Evolutionary conservation across 2,797 vertebrate species (phyloP).

Genomic region (Malacoctenus gilli): DNA sequence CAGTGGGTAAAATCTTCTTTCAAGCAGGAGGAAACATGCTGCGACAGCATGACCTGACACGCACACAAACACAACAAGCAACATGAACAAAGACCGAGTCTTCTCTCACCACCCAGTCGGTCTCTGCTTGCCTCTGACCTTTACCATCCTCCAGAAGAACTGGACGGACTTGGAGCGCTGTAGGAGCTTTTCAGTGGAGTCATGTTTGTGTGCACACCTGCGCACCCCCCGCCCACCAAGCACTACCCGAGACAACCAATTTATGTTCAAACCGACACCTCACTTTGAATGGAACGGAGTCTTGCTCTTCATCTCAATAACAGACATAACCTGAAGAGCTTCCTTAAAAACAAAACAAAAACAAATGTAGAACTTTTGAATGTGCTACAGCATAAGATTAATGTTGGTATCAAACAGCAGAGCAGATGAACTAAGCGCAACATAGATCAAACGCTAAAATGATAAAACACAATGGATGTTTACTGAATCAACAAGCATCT

Average conservation of each 20-base stretch:
- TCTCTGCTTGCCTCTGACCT: conserved; percentile 53
- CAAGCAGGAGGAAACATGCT: conserved; percentile 54
- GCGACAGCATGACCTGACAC: conserved; percentile 45
- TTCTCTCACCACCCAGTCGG: conserved; percentile 45
- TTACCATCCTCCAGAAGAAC: conserved; percentile 34
- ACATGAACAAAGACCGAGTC: conserved; percentile 25
- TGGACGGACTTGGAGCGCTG: conserved; percentile 15
- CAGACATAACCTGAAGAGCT: conserved; percentile 16
- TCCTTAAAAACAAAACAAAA: conserved; percentile 35
- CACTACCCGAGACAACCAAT: too few species aligned
- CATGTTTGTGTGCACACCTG: conserved; percentile 1
- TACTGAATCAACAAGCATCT: conserved; percentile 58
- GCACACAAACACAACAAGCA: conserved; percentile 1
- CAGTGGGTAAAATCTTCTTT: conserved; percentile 52
- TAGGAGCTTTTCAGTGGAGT: conserved; percentile 1
- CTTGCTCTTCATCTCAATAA: conserved; percentile 24
- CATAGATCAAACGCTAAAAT: conserved; percentile 48
- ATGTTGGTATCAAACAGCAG: conserved; percentile 40
- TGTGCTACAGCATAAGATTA: conserved; percentile 42
- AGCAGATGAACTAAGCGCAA: conserved; percentile 34
- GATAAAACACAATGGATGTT: conserved; percentile 44
- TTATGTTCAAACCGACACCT: conserved; percentile 5
- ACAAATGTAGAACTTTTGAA: conserved; percentile 32
- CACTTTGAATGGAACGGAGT: conserved; percentile 15
- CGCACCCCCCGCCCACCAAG: neutral